Base-by-base conservation (phyloP, 2,113 vertebrate genomes). In the Pao palembangensis region DNA sequence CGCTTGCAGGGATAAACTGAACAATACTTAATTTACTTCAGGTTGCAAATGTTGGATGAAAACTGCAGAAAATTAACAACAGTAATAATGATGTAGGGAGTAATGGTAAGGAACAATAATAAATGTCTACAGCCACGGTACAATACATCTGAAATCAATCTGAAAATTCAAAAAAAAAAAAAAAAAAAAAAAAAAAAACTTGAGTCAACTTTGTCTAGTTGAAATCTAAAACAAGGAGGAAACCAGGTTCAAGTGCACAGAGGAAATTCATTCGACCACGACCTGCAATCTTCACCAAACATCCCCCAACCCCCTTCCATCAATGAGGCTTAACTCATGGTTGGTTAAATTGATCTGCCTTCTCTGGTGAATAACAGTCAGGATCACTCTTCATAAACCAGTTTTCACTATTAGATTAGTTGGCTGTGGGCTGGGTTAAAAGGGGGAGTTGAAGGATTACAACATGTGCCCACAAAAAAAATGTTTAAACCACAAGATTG, bases 191-290 rank as follows among this genome's bases (percentile, higher is more conserved):
- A 31, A 31, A 31, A 7, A 6, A 6, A 6, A 31, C 2, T 8
- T 31, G 5, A 31, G 8, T 31, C 28, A 31, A 31, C 63, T 71
- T 67, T 80, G 3, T 23, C 73, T 63, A 81, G 69, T 71, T 51
- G 68, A 61, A 23, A 23, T 58, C 64, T 75, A 64, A 62, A 81
- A 70, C 64, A 44, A 70, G 62, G 81, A 68, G 62, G 76, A 63
- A 72, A 76, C 49, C 61, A 55, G 70, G 69, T 75, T 73, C 79
- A 55, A 82, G 58, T 69, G 58, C 81, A 80, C 77, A 71, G 67
- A 73, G 84, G 85, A 86, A 81, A 87, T 80, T 82, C 74, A 71
- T 66, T 58, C 62, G 73, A 73, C 73, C 58, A 51, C 74, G 65
- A 66, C 77, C 67, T 69, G 61, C 34, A 76, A 46, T 61, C 56